Conservation (phyloP, 1,140 invertebrate genomes). For the Scaptomyza montana region DNA sequence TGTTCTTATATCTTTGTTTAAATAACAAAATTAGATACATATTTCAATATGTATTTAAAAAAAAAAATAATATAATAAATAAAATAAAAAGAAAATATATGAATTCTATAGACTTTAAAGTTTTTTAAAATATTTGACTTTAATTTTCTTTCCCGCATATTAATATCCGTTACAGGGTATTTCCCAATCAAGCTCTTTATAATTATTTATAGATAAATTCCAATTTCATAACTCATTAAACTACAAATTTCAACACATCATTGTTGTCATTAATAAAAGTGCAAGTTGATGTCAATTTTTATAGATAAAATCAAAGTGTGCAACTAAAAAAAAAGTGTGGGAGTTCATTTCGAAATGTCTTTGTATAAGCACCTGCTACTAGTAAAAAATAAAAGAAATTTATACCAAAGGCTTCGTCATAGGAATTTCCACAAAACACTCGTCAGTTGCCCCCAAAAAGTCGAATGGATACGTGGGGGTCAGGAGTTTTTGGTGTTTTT, state of each 20-base stretch:
- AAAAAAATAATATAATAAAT: too few species aligned
- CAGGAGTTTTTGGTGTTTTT: background rate
- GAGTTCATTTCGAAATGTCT: background rate
- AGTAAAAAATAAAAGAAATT: background rate
- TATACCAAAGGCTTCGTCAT: background rate
- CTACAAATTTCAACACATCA: background rate
- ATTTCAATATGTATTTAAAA: too few species aligned
- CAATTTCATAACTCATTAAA: background rate
- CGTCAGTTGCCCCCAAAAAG: background rate
- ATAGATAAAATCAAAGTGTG: conserved; percentile 16
- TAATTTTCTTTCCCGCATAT: too few species aligned
- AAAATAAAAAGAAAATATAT: too few species aligned
- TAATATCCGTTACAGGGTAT: too few species aligned
- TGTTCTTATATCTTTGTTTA: too few species aligned
- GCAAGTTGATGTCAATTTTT: conserved; percentile 59
- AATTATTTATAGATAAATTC: too few species aligned
- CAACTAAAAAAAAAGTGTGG: background rate
- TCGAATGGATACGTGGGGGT: conserved; percentile 12
- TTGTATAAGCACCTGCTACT: background rate
- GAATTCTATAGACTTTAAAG: too few species aligned
- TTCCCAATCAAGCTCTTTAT: too few species aligned
- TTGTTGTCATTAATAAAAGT: conserved; percentile 25
- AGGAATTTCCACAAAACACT: conserved; percentile 14
- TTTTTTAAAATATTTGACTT: too few species aligned
- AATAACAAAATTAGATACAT: too few species aligned